Evolutionary conservation across 2,888 invertebrate genomes (phyloP).

Genomic region (Eremobia ochroleuca): DNA sequence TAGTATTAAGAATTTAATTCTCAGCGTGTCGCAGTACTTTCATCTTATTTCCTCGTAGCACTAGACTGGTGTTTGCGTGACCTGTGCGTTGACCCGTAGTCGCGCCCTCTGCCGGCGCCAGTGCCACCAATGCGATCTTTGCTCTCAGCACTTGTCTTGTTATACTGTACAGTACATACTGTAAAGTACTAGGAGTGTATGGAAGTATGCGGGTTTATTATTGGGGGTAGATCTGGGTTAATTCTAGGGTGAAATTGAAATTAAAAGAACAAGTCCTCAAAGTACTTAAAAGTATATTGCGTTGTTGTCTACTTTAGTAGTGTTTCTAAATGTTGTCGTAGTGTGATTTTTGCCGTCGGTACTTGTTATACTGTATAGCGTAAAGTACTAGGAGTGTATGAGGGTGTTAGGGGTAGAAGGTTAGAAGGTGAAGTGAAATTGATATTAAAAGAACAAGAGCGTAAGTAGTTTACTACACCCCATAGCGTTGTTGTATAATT

Average conservation of each 20-base stretch:
- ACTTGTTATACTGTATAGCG: not conserved
- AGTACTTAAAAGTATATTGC: not conserved
- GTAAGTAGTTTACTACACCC: not conserved
- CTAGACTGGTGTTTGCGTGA: slow-evolving; percentile 72
- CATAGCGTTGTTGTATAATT: not conserved
- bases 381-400: not conserved
- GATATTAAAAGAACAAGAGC: not conserved
- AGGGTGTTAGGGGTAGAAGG: not conserved
- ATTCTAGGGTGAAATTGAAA: not conserved
- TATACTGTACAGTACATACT: slow-evolving; percentile 3
- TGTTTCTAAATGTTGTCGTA: slow-evolving; percentile 15
- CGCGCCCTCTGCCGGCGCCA: slow-evolving; percentile 62
- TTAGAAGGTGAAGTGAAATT: not conserved
- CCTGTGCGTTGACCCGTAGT: slow-evolving; percentile 80
- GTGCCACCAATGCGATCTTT: slow-evolving; percentile 77
- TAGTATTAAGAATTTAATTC: slow-evolving; percentile 45
- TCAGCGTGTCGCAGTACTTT: slow-evolving; percentile 55
- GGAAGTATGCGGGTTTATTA: slow-evolving; percentile 9
- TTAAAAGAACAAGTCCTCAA: not conserved
- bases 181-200: slow-evolving; percentile 2
- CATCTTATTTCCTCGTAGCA: slow-evolving; percentile 57
- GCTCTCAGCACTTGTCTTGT: slow-evolving; percentile 64
- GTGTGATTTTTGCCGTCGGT: slow-evolving; percentile 78
- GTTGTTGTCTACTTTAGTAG: not conserved
- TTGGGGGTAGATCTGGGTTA: slow-evolving; percentile 26